Evolutionary conservation across 2,113 vertebrate species (phyloP), one percentile per base, ranked within the genome.

Genomic region (Gallinago media): DNA sequence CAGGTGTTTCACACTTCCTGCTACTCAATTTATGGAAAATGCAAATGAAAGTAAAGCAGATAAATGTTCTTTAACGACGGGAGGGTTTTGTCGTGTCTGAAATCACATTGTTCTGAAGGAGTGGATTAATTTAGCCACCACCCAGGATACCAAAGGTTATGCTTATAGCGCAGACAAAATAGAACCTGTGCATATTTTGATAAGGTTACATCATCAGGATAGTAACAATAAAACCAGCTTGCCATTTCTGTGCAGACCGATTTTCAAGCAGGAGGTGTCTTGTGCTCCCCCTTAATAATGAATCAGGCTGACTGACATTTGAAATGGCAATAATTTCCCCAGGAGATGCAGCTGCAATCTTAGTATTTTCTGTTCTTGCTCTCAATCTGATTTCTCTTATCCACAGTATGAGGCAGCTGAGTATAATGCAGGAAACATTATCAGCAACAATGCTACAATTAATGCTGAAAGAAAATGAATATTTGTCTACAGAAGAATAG

Each of bases 271-370:
- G 96, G 96, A 96, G 96, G 95, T 90, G 92, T 91, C 96, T 96
- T 83, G 36, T 42, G 55, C 67, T 95, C 95, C 81, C 94, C 95
- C 89, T 94, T 94, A 83, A 96, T 97, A 98, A 95, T 85, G 84
- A 97, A 97, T 95, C 91, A 93, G 95, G 95, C 95, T 96, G 96
- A 98, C 93, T 97, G 97, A 97, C 97, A 96, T 97, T 71, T 94
- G 96, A 96, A 97, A 98, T 95, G 96, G 97, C 95, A 97, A 96
- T 96, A 89, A 97, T 97, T 97, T 97, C 97, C 96, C 96, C 96
- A 93, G 63, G 79, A 98, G 95, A 88, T 92, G 97, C 97, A 98
- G 97, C 96, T 97, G 96, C 94, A 96, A 92, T 96, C 92, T 91
- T 94, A 95, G 93, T 96, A 75, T 72, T 95, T 94, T 95, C 62